These are phyloP conservation scores for Axis porcinus DNA, from an alignment of 2,113 vertebrate genomes.

Conservation along the genomic window DNA sequence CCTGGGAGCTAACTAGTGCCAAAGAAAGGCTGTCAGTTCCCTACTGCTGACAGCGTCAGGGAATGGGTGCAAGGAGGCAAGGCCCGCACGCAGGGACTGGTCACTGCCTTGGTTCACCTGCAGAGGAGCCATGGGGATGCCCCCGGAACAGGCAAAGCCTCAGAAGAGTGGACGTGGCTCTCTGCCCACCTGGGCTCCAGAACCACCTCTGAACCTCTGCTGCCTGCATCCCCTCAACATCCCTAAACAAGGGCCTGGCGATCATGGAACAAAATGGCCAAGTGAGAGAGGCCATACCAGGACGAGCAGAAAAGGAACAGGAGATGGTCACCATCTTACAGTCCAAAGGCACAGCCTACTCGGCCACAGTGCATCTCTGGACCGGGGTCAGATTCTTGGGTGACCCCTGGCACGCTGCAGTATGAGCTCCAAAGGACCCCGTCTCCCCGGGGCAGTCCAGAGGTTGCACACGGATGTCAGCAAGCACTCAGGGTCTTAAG, in stretches of 20 bases:
- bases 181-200: background rate
- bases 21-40: background rate
- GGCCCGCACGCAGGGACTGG: rapidly evolving
- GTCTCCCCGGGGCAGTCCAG: background rate
- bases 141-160: background rate
- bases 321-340: background rate
- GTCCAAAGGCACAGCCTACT: background rate
- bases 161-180: background rate
- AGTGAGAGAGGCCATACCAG: background rate
- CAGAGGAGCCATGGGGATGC: background rate
- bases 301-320: background rate
- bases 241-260: background rate
- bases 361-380: background rate
- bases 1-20: background rate
- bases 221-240: background rate
- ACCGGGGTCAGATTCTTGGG: background rate
- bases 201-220: background rate
- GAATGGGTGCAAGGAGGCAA: background rate
- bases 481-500: background rate
- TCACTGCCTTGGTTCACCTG: background rate
- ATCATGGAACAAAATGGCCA: background rate
- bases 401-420: background rate
- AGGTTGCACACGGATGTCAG: background rate
- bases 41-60: background rate
- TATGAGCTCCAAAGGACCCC: background rate